Evolutionary conservation across 2,888 invertebrate species (phyloP).

Genomic region (Nysson spinosus): DNA sequence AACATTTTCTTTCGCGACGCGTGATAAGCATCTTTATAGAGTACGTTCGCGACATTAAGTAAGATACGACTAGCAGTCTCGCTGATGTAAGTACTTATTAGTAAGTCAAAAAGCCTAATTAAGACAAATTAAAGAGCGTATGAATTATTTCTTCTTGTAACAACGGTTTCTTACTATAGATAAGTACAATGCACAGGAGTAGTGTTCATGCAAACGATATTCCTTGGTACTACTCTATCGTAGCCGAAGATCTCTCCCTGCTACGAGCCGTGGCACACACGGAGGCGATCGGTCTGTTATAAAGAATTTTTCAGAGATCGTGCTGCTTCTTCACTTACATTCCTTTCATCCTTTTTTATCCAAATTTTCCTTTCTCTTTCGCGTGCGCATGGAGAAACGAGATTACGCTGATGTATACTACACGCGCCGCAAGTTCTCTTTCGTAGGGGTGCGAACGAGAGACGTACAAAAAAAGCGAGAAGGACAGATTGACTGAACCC

Average conservation of each 20-base stretch:
- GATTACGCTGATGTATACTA: constrained; percentile 68
- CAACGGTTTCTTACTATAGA: background rate
- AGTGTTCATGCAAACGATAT: constrained; percentile 23
- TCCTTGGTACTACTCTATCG: constrained; percentile 14
- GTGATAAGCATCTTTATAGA: background rate
- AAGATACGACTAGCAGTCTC: constrained; percentile 15
- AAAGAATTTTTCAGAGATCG: constrained; percentile 62
- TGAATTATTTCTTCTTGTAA: constrained; percentile 2
- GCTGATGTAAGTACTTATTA: background rate
- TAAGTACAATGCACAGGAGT: background rate
- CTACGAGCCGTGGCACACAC: constrained; percentile 5
- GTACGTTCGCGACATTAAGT: constrained; percentile 4
- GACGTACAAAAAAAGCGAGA: constrained; percentile 34
- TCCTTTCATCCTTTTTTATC: constrained; percentile 55
- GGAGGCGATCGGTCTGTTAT: constrained; percentile 42
- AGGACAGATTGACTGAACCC: constrained; percentile 66
- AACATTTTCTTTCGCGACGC: background rate
- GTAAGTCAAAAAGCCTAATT: background rate
- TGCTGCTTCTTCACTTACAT: constrained; percentile 51
- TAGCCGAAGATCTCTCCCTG: constrained; percentile 24
- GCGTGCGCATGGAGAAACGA: constrained; percentile 61
- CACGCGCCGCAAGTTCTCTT: constrained; percentile 52
- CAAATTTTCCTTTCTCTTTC: constrained; percentile 58
- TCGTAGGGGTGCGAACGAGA: constrained; percentile 26
- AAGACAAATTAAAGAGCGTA: background rate